A percentile compares a stretch with the other conserved stretches of the same genome.
Evolutionary conservation across 92 coral and sea anemone genomes (phyloP).

Genomic region (Porites lobata): DNA sequence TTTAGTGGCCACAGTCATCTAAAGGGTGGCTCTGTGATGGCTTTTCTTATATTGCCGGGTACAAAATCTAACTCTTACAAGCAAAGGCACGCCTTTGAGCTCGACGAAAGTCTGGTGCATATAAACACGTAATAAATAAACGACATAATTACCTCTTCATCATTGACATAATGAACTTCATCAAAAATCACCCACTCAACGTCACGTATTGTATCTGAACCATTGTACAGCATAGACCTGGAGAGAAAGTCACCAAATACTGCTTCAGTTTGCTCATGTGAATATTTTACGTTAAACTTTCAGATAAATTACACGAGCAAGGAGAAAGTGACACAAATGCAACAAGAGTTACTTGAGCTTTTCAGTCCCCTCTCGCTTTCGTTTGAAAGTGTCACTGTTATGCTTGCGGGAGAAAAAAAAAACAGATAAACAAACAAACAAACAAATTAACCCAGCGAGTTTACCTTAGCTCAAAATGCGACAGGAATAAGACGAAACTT

Average conservation of each 20-base stretch:
- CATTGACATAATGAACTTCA: slow-evolving; percentile 97
- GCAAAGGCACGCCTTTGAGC: too few relatives aligned
- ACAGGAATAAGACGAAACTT: not conserved
- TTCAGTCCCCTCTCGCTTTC: too few relatives aligned
- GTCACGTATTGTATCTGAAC: slow-evolving; percentile 94
- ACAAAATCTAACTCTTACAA: too few relatives aligned
- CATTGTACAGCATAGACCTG: slow-evolving; percentile 97
- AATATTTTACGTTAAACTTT: not conserved
- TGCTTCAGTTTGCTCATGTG: not conserved
- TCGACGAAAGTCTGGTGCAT: too few relatives aligned
- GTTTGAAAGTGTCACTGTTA: too few relatives aligned
- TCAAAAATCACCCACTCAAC: slow-evolving; percentile 99
- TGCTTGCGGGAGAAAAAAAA: too few relatives aligned
- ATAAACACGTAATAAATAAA: not conserved
- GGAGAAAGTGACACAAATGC: not conserved
- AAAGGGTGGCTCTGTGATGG: too few relatives aligned
- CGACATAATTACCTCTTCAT: slow-evolving; percentile 80
- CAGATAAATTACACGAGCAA: not conserved
- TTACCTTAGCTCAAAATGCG: too few relatives aligned
- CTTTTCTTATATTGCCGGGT: too few relatives aligned
- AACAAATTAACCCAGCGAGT: not conserved
- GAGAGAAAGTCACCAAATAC: not conserved
- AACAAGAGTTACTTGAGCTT: not conserved
- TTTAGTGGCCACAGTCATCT: too few relatives aligned
- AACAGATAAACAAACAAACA: not conserved